Evolutionary conservation across 2,113 vertebrate genomes (phyloP), one percentile per base, ranked within the genome.

Genomic region (Physeter macrocephalus): DNA sequence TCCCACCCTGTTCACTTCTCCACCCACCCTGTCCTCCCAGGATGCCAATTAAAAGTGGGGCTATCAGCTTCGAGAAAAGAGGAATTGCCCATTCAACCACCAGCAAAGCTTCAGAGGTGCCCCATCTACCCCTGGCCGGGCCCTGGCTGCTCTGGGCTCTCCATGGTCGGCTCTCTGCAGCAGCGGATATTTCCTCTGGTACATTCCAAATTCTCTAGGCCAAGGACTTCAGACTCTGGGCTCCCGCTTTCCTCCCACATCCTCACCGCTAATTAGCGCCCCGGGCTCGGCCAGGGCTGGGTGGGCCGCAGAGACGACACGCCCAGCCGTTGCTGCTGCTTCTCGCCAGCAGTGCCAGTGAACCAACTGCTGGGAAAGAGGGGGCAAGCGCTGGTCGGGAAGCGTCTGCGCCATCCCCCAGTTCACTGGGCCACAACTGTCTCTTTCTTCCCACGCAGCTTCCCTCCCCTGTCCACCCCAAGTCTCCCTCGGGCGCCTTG

Each of bases 231-330:
- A 17, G 54, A 6, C 64, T 46, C 11, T 36, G 54, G 85, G 61
- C 54, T 49, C 23, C 25, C 23, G 29, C 5, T 49, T 66, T 31
- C 78, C n/a, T 54, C 17, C 8, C 14, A 18, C 6, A 17, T 36
- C 80, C 75, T n/a, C 18, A 6, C 41, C 2, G 69, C 77, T 75
- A 39, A 59, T 86, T 23, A 86, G 52, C 82, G 18, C 69, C 62
- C 71, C 1, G 0, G 3, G 61, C 72, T 93, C 1, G 41, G 80
- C 46, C 29, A 41, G 86, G 61, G 69, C 13, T 0, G 3, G 66
- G 82, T 29, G 27, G 8, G 54, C 29, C 8, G 83, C 39, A 41
- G 27, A 85, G 78, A 46, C 0, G 23, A 69, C 52, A 21, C 5
- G 18, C 64, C 64, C 25, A 61, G 54, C 52, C 82, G 9, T 4